A percentile compares a stretch with the other conserved stretches of the same genome.
These are phyloP conservation scores for Indri indri DNA, from an alignment of 2,113 vertebrate genomes.

Conservation along the genomic window DNA sequence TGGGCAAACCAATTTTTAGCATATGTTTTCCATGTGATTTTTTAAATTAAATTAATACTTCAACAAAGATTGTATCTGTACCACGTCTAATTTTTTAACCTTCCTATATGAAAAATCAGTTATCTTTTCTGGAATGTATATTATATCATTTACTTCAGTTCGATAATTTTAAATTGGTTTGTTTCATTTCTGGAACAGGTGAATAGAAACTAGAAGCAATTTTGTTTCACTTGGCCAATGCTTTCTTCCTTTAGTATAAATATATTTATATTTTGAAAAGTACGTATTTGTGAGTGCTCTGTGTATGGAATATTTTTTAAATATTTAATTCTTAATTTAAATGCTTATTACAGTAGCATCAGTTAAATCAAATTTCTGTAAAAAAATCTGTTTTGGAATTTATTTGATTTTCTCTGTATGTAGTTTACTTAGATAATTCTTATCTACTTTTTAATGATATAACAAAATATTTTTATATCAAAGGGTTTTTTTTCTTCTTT, in stretches of 20 bases:
- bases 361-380: neutral
- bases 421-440: neutral
- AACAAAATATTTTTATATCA: neutral
- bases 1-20: neutral
- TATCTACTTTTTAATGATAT: neutral
- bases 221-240: neutral
- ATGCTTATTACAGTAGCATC: neutral
- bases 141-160: neutral
- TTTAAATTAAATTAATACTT: neutral
- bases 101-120: neutral
- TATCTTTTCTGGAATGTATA: neutral
- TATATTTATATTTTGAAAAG: neutral
- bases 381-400: neutral
- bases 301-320: neutral
- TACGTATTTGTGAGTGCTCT: neutral
- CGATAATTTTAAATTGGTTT: neutral
- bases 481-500: neutral
- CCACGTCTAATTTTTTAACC: neutral
- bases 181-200: neutral
- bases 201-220: neutral
- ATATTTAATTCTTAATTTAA: neutral
- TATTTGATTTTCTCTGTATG: neutral
- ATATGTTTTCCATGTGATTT: neutral
- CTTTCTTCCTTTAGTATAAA: neutral
- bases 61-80: neutral